phyloP scores from a whole-genome alignment of 92 coral and sea anemone genomes.

The Anthopleura xanthogrammica region DNA sequence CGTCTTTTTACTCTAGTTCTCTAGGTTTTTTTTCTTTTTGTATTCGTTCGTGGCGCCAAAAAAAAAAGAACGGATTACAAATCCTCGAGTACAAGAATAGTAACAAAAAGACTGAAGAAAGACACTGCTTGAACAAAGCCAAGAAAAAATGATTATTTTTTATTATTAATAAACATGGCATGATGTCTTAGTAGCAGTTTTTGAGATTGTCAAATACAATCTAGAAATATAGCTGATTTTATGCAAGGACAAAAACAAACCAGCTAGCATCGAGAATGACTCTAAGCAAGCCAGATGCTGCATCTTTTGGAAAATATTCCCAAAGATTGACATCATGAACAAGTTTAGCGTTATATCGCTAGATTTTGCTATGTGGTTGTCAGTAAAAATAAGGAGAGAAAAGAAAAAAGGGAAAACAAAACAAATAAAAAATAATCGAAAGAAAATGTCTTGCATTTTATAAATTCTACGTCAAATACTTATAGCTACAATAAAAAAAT shows the following conservation, averaged over 20 bases:
- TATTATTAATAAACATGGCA: slow-evolving; percentile 10
- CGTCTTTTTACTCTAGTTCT: background rate
- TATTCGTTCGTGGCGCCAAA: background rate
- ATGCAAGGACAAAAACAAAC: background rate
- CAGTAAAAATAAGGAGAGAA: background rate
- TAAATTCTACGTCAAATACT: too few species aligned
- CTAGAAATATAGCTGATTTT: slow-evolving; percentile 15
- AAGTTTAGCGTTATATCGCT: background rate
- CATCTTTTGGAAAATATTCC: background rate
- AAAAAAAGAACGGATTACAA: background rate
- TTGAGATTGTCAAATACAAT: slow-evolving; percentile 10
- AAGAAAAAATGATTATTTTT: background rate
- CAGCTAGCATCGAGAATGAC: slow-evolving; percentile 9
- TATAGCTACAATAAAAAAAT: too few species aligned
- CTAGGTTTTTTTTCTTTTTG: background rate
- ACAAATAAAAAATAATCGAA: background rate
- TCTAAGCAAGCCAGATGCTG: slow-evolving; percentile 39
- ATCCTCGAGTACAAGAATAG: background rate
- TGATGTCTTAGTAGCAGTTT: slow-evolving; percentile 26
- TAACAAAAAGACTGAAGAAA: background rate
- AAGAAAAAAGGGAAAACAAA: background rate
- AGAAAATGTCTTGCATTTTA: too few species aligned
- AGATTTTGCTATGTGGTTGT: background rate
- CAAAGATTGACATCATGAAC: background rate
- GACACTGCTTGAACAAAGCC: slow-evolving; percentile 4